Conservation (phyloP, 2,797 vertebrate genomes). For the Arnoldichthys spilopterus region DNA sequence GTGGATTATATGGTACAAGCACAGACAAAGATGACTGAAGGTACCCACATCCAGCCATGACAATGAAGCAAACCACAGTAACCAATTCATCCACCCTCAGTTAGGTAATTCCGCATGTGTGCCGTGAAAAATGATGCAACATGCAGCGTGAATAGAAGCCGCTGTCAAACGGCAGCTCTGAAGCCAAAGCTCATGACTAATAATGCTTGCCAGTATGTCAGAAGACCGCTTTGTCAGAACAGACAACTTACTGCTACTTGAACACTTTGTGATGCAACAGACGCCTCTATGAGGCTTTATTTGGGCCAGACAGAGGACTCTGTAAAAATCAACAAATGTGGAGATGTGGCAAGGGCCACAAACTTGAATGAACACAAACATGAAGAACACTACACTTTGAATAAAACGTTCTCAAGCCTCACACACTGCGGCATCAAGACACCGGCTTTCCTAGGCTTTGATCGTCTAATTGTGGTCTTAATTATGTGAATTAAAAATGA, state of each 20-base stretch:
- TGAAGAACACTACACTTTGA: neutral
- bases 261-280: constrained; percentile 41
- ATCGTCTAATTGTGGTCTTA: constrained; percentile 44
- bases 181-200: constrained; percentile 56
- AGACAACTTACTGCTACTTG: neutral
- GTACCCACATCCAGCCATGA: constrained; percentile 19
- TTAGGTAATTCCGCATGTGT: constrained; percentile 61
- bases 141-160: constrained; percentile 60
- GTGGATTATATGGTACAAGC: neutral
- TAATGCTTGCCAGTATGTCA: constrained; percentile 43
- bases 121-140: constrained; percentile 67
- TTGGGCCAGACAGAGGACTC: neutral
- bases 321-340: neutral
- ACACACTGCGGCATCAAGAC: neutral
- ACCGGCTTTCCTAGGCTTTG: constrained; percentile 33
- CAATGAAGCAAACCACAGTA: constrained; percentile 28
- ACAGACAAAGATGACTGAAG: neutral
- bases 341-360: constrained; percentile 13
- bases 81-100: constrained; percentile 37
- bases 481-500: constrained; percentile 49
- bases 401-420: too few species aligned
- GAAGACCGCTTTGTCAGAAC: constrained; percentile 47
- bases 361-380: constrained; percentile 5
- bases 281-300: constrained; percentile 2
- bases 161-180: constrained; percentile 56